Base-by-base conservation (phyloP, 2,113 vertebrate genomes). In the Alethe diademata region DNA sequence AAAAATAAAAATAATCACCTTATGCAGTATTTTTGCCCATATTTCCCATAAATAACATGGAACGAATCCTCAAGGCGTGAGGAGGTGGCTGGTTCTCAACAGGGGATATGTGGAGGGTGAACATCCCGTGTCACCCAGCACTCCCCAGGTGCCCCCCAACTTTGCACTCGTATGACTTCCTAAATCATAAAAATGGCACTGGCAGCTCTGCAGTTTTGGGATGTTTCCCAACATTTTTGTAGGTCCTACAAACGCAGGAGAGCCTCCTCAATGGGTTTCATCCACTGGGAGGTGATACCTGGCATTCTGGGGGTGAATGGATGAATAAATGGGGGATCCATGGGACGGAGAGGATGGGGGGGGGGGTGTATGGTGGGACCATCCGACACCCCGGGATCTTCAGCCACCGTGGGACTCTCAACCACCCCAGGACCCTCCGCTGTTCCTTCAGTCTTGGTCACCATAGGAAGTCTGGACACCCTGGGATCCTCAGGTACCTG, bases 51-150 rank as follows among this genome's bases (percentile, higher is more conserved):
- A 86, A 22, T 5, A 35, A 48, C 1, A 9, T 5, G 16, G 25
- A 25, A 8, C 1, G 2, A 57, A 29, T 35, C 45, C 78, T 23
- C 0, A 2, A 42, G 62, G 58, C 3, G 1, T 1, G 5, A 47
- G 80, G 36, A 58, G 9, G 29, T 7, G 24, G 24, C 71, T 28
- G 76, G 38, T 48, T 40, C 38, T 38, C 29, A 54, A 31, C 35
- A 33, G 1, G 14, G 62, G 28, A 28, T n/a, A 0, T 2, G 3
- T 14, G 28, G 18, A 7, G 9, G 5, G 50, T 22, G 35, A 51
- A 2, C 0, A 2, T 36, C 62, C 38, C 7, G 0, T 8, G 16
- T 25, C 5, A 3, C 64, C 35, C 47, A 14, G 57, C 0, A 0
- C 23, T 42, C 25, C 42, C n/a, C 56, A 5, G 33, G 19, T 24